phyloP scores from a whole-genome alignment of 2,797 vertebrate genomes.

The Amphiprion clarkii region DNA sequence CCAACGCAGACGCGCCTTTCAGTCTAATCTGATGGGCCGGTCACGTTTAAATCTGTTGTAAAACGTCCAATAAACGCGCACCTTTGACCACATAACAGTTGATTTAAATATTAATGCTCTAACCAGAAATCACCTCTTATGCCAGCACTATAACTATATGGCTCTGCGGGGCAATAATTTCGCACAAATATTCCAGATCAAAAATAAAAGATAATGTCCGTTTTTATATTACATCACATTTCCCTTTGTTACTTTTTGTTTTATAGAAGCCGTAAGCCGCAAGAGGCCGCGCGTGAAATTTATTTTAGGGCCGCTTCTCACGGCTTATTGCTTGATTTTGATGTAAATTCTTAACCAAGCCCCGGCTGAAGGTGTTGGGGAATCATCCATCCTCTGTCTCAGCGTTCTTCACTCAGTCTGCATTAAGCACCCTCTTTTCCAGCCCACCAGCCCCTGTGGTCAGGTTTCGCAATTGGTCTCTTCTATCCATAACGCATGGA shows the following conservation, averaged over 20 bases:
- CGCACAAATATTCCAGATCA: slow-evolving; percentile 48
- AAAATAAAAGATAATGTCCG: slow-evolving; percentile 61
- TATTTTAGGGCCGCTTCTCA: slow-evolving; percentile 44
- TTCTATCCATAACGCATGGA: slow-evolving; percentile 63
- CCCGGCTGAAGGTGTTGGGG: neutral
- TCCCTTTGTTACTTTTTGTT: slow-evolving; percentile 51
- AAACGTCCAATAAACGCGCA: slow-evolving; percentile 66
- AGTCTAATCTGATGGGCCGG: slow-evolving; percentile 55
- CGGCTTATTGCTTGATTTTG: slow-evolving; percentile 44
- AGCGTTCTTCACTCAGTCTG: slow-evolving; percentile 52
- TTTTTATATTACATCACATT: slow-evolving; percentile 47
- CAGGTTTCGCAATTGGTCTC: slow-evolving; percentile 45
- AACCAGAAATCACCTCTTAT: slow-evolving; percentile 53
- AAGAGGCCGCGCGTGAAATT: slow-evolving; percentile 45
- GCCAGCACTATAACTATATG: slow-evolving; percentile 38
- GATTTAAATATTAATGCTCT: slow-evolving; percentile 70
- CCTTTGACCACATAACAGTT: slow-evolving; percentile 68
- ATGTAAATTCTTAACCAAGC: slow-evolving; percentile 48
- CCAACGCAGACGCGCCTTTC: slow-evolving; percentile 9
- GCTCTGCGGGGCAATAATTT: slow-evolving; percentile 39
- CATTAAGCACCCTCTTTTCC: slow-evolving; percentile 63
- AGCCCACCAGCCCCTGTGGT: slow-evolving; percentile 43
- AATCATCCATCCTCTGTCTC: slow-evolving; percentile 21
- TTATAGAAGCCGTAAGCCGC: slow-evolving; percentile 53
- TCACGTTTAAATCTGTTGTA: slow-evolving; percentile 63